phyloP scores from a whole-genome alignment of 2,888 invertebrate species.

The Scaeva pyrastri region DNA sequence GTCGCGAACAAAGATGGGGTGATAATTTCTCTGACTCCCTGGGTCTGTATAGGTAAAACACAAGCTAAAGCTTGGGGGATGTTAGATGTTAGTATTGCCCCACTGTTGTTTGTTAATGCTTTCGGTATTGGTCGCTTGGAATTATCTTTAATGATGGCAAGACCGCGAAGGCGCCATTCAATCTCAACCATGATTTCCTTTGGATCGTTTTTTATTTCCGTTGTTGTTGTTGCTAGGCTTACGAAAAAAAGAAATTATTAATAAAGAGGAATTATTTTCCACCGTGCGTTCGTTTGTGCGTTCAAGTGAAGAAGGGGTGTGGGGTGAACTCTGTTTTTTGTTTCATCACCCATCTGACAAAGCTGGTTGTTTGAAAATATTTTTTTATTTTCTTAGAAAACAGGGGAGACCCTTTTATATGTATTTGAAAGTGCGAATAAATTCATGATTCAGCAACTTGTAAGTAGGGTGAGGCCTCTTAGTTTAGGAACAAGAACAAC shows the following conservation, averaged over 20 bases:
- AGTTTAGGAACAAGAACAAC: not conserved
- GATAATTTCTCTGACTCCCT: slow-evolving; percentile 55
- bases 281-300: slow-evolving; percentile 64
- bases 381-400: not conserved
- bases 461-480: no score
- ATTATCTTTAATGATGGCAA: slow-evolving; percentile 75
- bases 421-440: slow-evolving; percentile 49
- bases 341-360: slow-evolving; percentile 31
- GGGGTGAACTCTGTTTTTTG: slow-evolving; percentile 50
- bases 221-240: slow-evolving; percentile 23
- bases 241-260: slow-evolving; percentile 54
- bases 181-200: slow-evolving; percentile 73
- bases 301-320: slow-evolving; percentile 71
- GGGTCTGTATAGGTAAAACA: slow-evolving; percentile 60
- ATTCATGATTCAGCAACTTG: slow-evolving; percentile 8
- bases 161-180: slow-evolving; percentile 75
- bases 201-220: slow-evolving; percentile 45
- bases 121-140: slow-evolving; percentile 64
- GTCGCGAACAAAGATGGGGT: slow-evolving; percentile 71
- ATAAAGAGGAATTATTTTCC: slow-evolving; percentile 72
- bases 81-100: slow-evolving; percentile 32
- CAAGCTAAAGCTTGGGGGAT: slow-evolving; percentile 41
- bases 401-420: slow-evolving; percentile 32
- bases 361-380: not conserved
- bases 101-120: slow-evolving; percentile 65